These are phyloP conservation scores for Bemisia tabaci DNA, from an alignment of 1,140 invertebrate genomes.

Conservation along the genomic window DNA sequence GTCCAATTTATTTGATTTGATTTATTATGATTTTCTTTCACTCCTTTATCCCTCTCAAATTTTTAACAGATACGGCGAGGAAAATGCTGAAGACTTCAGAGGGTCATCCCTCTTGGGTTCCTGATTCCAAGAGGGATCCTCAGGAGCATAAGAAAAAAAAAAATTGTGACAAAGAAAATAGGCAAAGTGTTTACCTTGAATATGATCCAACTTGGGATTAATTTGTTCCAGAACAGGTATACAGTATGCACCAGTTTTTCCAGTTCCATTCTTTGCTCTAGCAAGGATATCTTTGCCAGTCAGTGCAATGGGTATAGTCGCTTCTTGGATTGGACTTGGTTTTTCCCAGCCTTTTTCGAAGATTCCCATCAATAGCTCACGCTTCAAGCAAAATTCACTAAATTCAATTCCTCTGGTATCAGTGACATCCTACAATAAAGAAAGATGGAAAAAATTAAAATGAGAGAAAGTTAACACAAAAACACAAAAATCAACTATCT, in stretches of 20 bases:
- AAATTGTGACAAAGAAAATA: slow-evolving; percentile 1
- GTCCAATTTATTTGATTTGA: too few relatives aligned
- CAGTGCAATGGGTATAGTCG: slow-evolving; percentile 94
- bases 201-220: slow-evolving; percentile 74
- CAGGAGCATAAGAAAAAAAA: too few relatives aligned
- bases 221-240: slow-evolving; percentile 95
- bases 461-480: slow-evolving; percentile 17
- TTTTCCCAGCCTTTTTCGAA: slow-evolving; percentile 99
- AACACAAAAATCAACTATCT: slow-evolving; percentile 12
- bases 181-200: slow-evolving; percentile 73
- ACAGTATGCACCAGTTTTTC: slow-evolving; percentile 98
- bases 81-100: too few relatives aligned
- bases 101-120: too few relatives aligned
- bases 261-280: slow-evolving; percentile 98
- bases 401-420: slow-evolving; percentile 99
- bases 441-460: slow-evolving; percentile 13
- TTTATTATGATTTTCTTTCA: too few relatives aligned
- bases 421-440: slow-evolving; percentile 78
- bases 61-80: too few relatives aligned
- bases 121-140: too few relatives aligned
- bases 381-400: slow-evolving; percentile 96
- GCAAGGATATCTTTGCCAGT: slow-evolving; percentile 96
- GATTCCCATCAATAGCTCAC: slow-evolving; percentile 97
- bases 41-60: too few relatives aligned
- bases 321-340: slow-evolving; percentile 98